Evolutionary conservation across 2,888 invertebrate species (phyloP).

Genomic region (Diadromus collaris): DNA sequence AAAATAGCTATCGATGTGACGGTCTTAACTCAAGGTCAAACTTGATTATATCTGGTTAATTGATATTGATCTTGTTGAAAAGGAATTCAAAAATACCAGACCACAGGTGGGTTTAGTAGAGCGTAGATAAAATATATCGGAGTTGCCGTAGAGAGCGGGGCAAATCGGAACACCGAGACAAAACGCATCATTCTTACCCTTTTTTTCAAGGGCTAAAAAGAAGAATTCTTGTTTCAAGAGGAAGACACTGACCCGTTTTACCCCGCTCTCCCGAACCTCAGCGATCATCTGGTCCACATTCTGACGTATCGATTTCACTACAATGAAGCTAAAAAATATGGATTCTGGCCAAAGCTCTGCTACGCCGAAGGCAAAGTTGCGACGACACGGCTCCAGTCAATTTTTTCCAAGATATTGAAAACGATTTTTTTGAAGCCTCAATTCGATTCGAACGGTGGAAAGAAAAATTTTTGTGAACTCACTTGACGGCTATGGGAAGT

Average conservation of each 20-base stretch:
- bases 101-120: not conserved
- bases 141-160: not conserved
- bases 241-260: not conserved
- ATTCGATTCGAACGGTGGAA: not conserved
- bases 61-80: not conserved
- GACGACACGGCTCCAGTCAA: not conserved
- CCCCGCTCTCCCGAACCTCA: not conserved
- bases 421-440: not conserved
- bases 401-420: not conserved
- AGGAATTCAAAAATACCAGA: not conserved
- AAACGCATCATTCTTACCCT: not conserved
- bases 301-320: slow-evolving; percentile 1
- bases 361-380: not conserved
- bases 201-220: not conserved
- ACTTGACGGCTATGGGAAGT: slow-evolving; percentile 77
- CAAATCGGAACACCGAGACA: not conserved
- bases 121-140: not conserved
- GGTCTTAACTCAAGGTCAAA: not conserved
- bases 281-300: not conserved
- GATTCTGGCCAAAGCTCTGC: not conserved
- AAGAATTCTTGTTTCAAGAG: not conserved
- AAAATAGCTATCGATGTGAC: not conserved
- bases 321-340: not conserved
- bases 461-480: slow-evolving; percentile 52
- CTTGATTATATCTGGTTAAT: not conserved